These are phyloP conservation scores for Cataglyphis cursor DNA, from an alignment of 2,888 invertebrate genomes.

Conservation along the genomic window DNA sequence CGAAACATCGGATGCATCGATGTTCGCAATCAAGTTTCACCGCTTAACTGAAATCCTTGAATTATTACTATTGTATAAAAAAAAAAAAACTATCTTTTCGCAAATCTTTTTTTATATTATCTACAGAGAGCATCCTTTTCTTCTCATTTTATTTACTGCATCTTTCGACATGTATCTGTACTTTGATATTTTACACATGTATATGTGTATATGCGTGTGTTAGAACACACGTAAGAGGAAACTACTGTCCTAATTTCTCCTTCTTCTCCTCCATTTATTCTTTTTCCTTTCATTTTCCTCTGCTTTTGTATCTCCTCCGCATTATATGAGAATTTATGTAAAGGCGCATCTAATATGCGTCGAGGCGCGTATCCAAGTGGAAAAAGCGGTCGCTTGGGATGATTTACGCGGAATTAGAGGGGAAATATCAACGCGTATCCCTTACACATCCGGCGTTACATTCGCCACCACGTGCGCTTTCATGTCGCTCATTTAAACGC, in stretches of 20 bases:
- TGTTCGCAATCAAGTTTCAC: neutral
- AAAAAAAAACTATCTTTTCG: neutral
- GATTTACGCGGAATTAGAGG: conserved; percentile 23
- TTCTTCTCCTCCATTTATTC: neutral
- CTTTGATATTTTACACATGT: neutral
- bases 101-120: neutral
- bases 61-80: neutral
- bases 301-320: neutral
- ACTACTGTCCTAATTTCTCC: neutral
- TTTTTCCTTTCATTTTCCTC: neutral
- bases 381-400: neutral
- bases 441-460: neutral
- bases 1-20: neutral
- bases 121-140: neutral
- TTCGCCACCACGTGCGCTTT: neutral
- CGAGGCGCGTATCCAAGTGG: neutral
- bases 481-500: conserved; percentile 43
- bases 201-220: neutral
- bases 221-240: neutral
- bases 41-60: neutral
- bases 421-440: conserved; percentile 22
- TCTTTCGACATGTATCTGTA: neutral
- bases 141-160: neutral
- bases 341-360: neutral
- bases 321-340: too few relatives aligned